Conservation (phyloP, 2,797 vertebrate species). For the Naso thynnoides region DNA sequence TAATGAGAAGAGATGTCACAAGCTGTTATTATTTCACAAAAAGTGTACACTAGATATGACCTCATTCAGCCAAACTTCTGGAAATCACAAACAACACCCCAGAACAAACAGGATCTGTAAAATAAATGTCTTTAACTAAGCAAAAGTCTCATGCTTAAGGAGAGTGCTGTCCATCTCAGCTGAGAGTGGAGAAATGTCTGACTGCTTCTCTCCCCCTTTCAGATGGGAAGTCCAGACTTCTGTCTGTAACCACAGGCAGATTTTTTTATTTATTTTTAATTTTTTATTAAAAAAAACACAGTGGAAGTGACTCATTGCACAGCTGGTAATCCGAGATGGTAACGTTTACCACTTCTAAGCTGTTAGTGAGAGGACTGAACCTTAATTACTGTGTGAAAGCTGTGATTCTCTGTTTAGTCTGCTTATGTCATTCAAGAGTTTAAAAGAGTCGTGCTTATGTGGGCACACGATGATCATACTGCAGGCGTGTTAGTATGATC, state of each 20-base stretch:
- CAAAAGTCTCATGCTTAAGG: no score
- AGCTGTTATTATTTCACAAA: no score
- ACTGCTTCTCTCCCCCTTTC: slow-evolving; percentile 13
- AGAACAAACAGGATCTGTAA: no score
- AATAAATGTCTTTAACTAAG: no score
- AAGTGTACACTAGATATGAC: no score
- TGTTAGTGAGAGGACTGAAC: slow-evolving; percentile 11
- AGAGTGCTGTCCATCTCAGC: no score
- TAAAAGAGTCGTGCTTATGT: neutral
- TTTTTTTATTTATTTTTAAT: no score
- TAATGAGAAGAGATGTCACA: no score
- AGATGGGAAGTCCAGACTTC: slow-evolving; percentile 59
- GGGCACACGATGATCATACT: neutral
- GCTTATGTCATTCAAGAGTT: neutral
- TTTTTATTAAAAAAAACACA: slow-evolving; percentile 44
- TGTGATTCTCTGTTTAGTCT: slow-evolving; percentile 36
- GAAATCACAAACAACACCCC: no score
- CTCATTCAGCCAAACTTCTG: no score
- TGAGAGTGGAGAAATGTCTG: no score
- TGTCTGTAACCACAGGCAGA: slow-evolving; percentile 32
- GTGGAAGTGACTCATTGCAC: slow-evolving; percentile 54
- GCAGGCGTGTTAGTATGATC: neutral
- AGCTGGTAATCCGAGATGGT: slow-evolving; percentile 36
- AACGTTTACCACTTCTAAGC: slow-evolving; percentile 36
- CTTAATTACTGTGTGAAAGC: neutral